A percentile compares a stretch with the other conserved stretches of the same genome.
phyloP scores from a whole-genome alignment of 2,888 invertebrate species.

The Tiliacea citrago region DNA sequence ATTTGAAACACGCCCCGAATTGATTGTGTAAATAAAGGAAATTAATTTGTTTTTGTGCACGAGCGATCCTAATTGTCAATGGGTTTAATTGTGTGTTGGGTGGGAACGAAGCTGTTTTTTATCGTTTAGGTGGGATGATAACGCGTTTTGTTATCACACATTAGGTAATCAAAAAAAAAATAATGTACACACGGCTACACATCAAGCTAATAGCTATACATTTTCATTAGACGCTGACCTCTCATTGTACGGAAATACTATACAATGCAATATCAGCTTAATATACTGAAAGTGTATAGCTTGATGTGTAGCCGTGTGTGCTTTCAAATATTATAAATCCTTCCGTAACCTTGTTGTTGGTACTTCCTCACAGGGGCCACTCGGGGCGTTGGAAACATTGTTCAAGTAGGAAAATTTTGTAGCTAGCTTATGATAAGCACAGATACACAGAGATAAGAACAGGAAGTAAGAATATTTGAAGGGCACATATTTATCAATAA shows the following conservation, averaged over 20 bases:
- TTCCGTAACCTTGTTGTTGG: neutral
- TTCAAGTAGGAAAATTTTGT: neutral
- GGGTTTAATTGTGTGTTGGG: constrained; percentile 51
- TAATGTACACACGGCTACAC: no score
- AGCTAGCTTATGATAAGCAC: neutral
- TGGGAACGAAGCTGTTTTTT: constrained; percentile 16
- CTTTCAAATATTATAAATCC: neutral
- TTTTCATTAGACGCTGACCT: no score
- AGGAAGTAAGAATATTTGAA: neutral
- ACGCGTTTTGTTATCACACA: constrained; percentile 3
- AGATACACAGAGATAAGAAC: neutral
- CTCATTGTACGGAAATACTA: no score
- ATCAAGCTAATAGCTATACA: no score
- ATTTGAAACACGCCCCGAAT: constrained; percentile 68
- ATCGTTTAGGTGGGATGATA: constrained; percentile 12
- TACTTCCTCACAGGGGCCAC: neutral
- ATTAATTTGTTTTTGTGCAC: constrained; percentile 66
- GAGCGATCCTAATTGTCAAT: constrained; percentile 55
- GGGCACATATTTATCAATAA: neutral
- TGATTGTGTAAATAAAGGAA: constrained; percentile 67
- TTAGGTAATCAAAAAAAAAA: neutral
- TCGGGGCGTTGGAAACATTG: neutral
- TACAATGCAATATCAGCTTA: no score
- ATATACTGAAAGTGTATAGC: no score
- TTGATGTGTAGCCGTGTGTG: no score